These are phyloP conservation scores for Stenurella melanura DNA, from an alignment of 2,888 invertebrate species.

Conservation along the genomic window DNA sequence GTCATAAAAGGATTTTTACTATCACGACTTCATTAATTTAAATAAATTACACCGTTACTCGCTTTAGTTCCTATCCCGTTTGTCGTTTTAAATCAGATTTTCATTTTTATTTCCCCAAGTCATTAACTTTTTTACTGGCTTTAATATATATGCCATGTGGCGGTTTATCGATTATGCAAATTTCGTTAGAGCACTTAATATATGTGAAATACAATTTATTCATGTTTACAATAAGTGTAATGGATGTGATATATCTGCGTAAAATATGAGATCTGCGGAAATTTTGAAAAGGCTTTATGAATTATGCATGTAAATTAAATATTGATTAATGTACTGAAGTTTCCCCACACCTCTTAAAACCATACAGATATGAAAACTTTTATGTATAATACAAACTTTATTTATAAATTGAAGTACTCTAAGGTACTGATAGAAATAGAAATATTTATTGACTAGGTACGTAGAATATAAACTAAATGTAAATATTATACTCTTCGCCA, in stretches of 20 bases:
- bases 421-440: too few relatives aligned
- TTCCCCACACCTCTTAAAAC: too few relatives aligned
- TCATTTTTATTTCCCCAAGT: background rate
- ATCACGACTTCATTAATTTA: background rate
- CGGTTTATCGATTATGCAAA: background rate
- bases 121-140: slow-evolving; percentile 1
- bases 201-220: background rate
- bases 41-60: background rate
- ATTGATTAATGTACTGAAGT: background rate
- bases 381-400: too few relatives aligned
- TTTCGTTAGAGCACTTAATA: background rate
- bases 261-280: background rate
- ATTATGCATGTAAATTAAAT: background rate
- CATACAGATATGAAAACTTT: too few relatives aligned
- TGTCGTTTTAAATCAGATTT: background rate
- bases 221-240: background rate
- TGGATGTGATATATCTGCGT: background rate
- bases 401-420: too few relatives aligned
- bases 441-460: too few relatives aligned
- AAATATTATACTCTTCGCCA: too few relatives aligned
- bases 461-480: too few relatives aligned
- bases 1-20: background rate
- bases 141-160: background rate
- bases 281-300: background rate
- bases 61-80: background rate